Evolutionary conservation across 1,140 invertebrate species (phyloP), one percentile per base, ranked within the genome.

Genomic region (Drosophila littoralis): DNA sequence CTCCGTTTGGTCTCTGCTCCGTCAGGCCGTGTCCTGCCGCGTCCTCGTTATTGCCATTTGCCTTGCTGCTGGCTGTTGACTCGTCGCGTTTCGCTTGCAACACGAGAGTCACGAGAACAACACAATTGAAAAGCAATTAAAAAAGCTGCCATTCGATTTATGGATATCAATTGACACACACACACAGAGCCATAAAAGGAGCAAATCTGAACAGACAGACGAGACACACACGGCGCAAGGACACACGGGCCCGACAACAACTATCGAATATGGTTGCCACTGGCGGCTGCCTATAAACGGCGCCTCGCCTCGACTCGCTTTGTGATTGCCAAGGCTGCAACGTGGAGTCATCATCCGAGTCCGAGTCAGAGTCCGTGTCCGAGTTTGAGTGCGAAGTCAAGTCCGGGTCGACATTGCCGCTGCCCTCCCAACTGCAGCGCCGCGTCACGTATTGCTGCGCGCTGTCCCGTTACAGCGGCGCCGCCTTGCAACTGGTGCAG

Each of bases 401-500:
- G 22, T 61, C 66, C 28, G 32, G 63, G 46, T 68, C 63, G 65
- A 59, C 77, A n/a, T 35, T 42, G 43, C 9, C 80, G 48, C 75
- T 79, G 75, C 64, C 77, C 45, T 69, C 79, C 72, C 85, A 80
- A 46, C 80, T 83, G 77, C 85, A 90, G 64, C 90, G 90, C 13
- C 88, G 90, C 42, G 63, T 78, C 55, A 86, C 86, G 7, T 91
- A 88, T 50, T 91, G 90, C 77, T 89, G 90, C 67, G 79, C 90
- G 52, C 70, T 91, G 71, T 83, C 79, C 50, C 86, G 86, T 43
- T 91, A 91, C 79, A 89, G 77, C 70, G 76, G 86, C 67, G 74
- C 77, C 78, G 84, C 85, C 78, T 85, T 78, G 68, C 86, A 81
- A 80, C 81, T 91, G 55, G 86, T 91, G 74, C 78, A 90, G 77